Evolutionary conservation across 2,797 vertebrate species (phyloP), one percentile per base, ranked within the genome.

Genomic region (Galaxias olidus): DNA sequence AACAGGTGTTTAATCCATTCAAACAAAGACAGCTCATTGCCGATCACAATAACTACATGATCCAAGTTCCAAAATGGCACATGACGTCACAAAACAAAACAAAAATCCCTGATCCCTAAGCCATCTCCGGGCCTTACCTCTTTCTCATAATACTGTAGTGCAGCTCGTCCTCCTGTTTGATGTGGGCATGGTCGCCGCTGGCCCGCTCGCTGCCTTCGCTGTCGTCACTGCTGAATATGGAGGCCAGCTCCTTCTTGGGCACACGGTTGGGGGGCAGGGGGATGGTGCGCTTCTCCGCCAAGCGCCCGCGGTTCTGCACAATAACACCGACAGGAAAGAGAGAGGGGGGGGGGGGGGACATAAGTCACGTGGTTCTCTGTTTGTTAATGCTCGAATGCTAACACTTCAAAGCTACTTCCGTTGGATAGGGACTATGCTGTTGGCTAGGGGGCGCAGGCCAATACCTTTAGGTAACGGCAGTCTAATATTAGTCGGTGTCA

Each of bases 91-190:
- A n/a, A n/a, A n/a, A n/a, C n/a, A n/a, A n/a, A 12, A 30, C 30
- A 30, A 14, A 55, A 9, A n/a, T 13, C 9, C 41, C 15, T 56
- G 13, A 1, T 30, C 9, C 40, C 14, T n/a, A 8, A 57, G 45
- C 13, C 9, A 18, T 15, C 10, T 11, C 47, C 15, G 57, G 55
- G 46, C 40, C 83, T 84, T 87, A 99, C 97, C 95, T 98, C 90
- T 96, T 98, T 94, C 95, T 98, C 95, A 98, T 96, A 90, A 96
- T 96, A 93, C 90, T 94, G 89, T 95, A 92, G 68, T 93, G 94
- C 52, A 95, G 80, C 73, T 95, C 95, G 53, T 96, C 94, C 83
- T 98, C 95, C 82, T 95, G 94, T 84, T 98, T 98, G 83, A 98
- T 91, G 89, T 94, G 92, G 48, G 91, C 88, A 83, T 88, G 93